Percentiles rank a stretch among this genome's conserved stretches.
Conservation (phyloP, 2,797 vertebrate genomes). For the Cyclura pinguis region DNA sequence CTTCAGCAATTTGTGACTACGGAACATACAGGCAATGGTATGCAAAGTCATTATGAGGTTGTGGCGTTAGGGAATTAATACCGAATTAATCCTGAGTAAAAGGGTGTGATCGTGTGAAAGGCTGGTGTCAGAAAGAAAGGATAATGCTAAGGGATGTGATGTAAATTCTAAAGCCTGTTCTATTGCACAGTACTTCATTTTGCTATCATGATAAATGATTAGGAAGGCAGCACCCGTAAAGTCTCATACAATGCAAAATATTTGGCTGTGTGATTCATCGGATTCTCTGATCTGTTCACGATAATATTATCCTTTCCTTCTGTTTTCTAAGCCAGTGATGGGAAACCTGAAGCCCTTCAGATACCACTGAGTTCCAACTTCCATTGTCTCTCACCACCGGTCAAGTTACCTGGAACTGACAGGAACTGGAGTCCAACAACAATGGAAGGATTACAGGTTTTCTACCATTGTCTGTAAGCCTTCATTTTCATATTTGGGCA, state of each 20-base stretch:
- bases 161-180: neutral
- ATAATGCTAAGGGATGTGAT: neutral
- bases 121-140: neutral
- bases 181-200: neutral
- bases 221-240: neutral
- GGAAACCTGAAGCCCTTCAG: neutral
- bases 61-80: neutral
- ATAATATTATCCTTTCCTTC: neutral
- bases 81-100: neutral
- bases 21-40: no score
- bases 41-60: neutral
- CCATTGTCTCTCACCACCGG: neutral
- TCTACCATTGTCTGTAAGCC: neutral
- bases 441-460: neutral
- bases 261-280: neutral
- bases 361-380: neutral
- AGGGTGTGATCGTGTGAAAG: neutral
- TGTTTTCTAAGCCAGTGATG: neutral
- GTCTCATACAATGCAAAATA: neutral
- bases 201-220: neutral
- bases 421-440: neutral
- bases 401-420: neutral
- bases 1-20: neutral
- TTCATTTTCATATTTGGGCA: neutral
- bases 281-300: neutral